Conservation (phyloP, 2,113 vertebrate genomes). For the Sander lucioperca region DNA sequence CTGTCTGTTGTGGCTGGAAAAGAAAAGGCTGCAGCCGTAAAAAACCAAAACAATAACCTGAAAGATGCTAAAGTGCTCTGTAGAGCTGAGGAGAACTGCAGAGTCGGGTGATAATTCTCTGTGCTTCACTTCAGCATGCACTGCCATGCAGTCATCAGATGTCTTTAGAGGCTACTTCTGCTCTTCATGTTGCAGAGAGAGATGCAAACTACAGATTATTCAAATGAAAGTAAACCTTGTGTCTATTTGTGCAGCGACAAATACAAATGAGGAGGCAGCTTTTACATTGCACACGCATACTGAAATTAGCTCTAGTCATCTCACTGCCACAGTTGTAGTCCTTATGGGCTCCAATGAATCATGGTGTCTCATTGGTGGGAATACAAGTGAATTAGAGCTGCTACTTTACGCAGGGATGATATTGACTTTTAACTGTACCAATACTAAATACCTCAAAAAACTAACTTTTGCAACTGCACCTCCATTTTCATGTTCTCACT, state of each 20-base stretch:
- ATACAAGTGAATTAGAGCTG: background rate
- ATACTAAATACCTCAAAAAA: background rate
- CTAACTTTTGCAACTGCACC: constrained; percentile 5
- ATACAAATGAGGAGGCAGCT: constrained; percentile 60
- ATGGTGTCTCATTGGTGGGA: background rate
- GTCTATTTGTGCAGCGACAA: constrained; percentile 48
- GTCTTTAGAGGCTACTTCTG: constrained; percentile 28
- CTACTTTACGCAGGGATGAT: background rate
- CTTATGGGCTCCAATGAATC: background rate
- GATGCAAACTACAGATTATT: constrained; percentile 64
- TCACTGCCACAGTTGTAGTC: background rate
- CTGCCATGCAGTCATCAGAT: background rate
- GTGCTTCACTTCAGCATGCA: background rate
- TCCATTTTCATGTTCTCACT: constrained; percentile 22
- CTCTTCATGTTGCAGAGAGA: constrained; percentile 35
- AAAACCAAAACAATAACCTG: background rate
- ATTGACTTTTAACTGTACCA: background rate
- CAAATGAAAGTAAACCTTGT: constrained; percentile 59
- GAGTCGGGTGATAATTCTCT: background rate
- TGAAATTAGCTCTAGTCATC: constrained; percentile 38
- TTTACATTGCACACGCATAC: constrained; percentile 47
- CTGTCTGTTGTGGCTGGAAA: background rate
- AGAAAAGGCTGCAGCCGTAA: background rate
- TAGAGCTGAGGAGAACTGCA: background rate
- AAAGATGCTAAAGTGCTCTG: background rate